Conservation (phyloP, 2,888 invertebrate species). For the Lordiphosa fenestrarum region DNA sequence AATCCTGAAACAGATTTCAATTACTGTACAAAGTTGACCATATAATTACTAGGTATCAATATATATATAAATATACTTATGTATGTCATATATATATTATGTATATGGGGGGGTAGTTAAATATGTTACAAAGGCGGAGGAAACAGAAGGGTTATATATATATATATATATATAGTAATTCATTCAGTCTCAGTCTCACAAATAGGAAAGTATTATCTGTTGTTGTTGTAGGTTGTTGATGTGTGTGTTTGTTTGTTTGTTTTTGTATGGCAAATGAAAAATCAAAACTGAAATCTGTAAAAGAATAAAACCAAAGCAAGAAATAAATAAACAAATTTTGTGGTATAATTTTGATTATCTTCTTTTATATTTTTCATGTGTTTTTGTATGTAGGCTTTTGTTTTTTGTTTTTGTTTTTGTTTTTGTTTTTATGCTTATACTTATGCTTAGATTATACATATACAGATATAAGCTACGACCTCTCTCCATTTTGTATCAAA, state of each 20-base stretch:
- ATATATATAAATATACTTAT: conserved; percentile 6
- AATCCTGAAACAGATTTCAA: conserved; percentile 76
- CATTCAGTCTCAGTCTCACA: conserved; percentile 70
- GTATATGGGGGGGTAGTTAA: conserved; percentile 14
- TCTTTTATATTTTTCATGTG: conserved; percentile 67
- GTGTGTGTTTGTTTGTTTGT: conserved; percentile 2
- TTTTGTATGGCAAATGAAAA: conserved; percentile 9
- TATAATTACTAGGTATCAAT: conserved; percentile 21
- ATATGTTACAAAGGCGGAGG: no score
- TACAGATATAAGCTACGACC: conserved; percentile 32
- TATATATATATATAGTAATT: conserved; percentile 46
- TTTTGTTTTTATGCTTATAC: conserved; percentile 16
- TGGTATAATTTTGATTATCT: conserved; percentile 71
- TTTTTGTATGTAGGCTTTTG: conserved; percentile 59
- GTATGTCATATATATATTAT: conserved; percentile 40
- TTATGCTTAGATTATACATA: conserved; percentile 59
- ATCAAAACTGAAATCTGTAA: conserved; percentile 2
- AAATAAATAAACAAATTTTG: conserved; percentile 58
- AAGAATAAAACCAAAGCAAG: conserved; percentile 13
- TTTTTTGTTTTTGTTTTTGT: conserved; percentile 30
- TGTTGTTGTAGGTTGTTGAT: conserved; percentile 23
- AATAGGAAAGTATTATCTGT: conserved; percentile 69
- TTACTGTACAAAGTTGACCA: conserved; percentile 61
- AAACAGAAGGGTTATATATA: conserved; percentile 4
- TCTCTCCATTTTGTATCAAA: conserved; percentile 54